phyloP scores from a whole-genome alignment of 2,113 vertebrate genomes.

The Halcyon senegalensis region DNA sequence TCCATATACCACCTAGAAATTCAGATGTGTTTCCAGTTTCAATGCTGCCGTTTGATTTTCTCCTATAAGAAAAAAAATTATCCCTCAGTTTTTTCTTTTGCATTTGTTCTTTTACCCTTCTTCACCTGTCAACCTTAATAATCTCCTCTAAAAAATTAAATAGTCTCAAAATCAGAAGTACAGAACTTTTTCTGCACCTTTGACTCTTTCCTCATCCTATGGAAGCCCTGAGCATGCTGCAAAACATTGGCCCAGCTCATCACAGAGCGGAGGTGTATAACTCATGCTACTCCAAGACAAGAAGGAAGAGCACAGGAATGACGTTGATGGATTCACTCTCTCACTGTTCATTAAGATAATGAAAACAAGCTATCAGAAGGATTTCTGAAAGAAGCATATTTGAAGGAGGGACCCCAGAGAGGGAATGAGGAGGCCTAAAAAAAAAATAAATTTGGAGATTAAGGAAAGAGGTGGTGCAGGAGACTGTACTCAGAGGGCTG shows the following conservation, averaged over 20 bases:
- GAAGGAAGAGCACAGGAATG: not conserved
- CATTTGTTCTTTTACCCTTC: not conserved
- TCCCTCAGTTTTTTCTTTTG: not conserved
- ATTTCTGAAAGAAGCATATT: conserved; percentile 1
- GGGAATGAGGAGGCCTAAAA: not conserved
- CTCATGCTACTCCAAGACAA: not conserved
- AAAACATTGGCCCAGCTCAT: not conserved
- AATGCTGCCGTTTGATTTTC: not conserved
- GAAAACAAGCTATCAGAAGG: conserved; percentile 9
- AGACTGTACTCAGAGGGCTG: not conserved
- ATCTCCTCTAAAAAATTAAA: not conserved
- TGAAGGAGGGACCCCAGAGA: not conserved
- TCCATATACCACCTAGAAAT: not conserved
- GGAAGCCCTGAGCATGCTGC: not conserved
- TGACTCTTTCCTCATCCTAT: not conserved
- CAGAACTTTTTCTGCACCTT: not conserved
- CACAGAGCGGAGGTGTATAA: not conserved
- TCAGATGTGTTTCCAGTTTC: not conserved
- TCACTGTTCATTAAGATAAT: conserved; percentile 35
- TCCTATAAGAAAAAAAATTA: not conserved
- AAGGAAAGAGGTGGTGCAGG: not conserved
- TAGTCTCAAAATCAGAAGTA: not conserved
- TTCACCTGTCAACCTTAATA: not conserved
- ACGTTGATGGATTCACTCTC: not conserved
- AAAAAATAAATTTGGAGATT: not conserved